Percentiles rank a stretch among this genome's conserved stretches.
Evolutionary conservation across 2,888 invertebrate species (phyloP).

Genomic region (Morpho achilles): DNA sequence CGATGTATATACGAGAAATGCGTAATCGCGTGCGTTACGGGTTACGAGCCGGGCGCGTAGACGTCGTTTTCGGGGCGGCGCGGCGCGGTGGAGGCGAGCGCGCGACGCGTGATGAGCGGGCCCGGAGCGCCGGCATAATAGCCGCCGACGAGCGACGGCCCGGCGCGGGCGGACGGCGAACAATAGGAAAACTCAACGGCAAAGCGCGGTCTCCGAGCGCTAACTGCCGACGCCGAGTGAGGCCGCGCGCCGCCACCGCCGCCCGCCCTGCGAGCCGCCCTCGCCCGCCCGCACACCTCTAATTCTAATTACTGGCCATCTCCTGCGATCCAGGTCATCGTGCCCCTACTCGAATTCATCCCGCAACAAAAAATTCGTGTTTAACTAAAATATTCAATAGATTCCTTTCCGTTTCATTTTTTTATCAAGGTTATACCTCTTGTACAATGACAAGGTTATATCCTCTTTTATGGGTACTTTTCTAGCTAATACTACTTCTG

Average conservation of each 20-base stretch:
- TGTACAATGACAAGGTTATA: slow-evolving; percentile 58
- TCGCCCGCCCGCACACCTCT: slow-evolving; percentile 48
- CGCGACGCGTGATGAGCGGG: slow-evolving; percentile 58
- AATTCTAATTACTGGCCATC: slow-evolving; percentile 71
- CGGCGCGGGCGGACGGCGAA: slow-evolving; percentile 25
- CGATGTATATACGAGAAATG: slow-evolving; percentile 62
- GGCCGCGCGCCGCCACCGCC: slow-evolving; percentile 39
- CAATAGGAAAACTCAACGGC: slow-evolving; percentile 16
- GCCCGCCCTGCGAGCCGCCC: slow-evolving; percentile 30
- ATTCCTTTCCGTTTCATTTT: slow-evolving; percentile 43
- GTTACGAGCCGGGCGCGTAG: slow-evolving; percentile 45
- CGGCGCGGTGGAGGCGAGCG: slow-evolving; percentile 46
- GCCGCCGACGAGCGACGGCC: slow-evolving; percentile 42
- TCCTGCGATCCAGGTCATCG: slow-evolving; percentile 69
- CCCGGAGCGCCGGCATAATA: slow-evolving; percentile 67
- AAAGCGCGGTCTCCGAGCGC: slow-evolving; percentile 41
- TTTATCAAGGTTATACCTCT: slow-evolving; percentile 49
- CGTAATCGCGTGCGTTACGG: slow-evolving; percentile 59
- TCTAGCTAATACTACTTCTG: not conserved
- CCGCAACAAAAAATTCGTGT: slow-evolving; percentile 47
- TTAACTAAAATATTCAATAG: slow-evolving; percentile 62
- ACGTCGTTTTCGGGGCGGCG: slow-evolving; percentile 40
- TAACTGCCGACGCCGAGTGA: slow-evolving; percentile 35
- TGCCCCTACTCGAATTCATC: slow-evolving; percentile 61
- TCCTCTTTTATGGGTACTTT: slow-evolving; percentile 43